Base-by-base conservation (phyloP, 2,888 invertebrate genomes). In the Liposcelis brunnea region DNA sequence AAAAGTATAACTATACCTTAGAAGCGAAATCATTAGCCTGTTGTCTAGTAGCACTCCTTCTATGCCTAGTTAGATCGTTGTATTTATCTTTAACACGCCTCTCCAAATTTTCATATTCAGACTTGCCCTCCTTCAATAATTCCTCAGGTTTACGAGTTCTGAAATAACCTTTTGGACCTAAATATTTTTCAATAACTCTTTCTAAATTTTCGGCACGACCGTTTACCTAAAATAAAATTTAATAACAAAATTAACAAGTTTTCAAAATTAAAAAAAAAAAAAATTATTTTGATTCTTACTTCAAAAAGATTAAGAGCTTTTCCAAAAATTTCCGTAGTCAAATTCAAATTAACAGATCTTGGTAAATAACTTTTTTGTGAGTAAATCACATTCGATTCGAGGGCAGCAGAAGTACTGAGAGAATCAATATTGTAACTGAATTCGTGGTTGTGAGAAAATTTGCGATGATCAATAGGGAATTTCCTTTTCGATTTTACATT, bases 281-380 rank as follows among this genome's bases (percentile, higher is more conserved):
- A 21, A 16, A 21, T 18, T 10, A 32, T 32, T 10, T 32, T 10
- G n/a, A 10, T 32, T 32, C 55, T 61, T 48, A 81, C 68, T 62
- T 87, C 84, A 31, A 89, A 62, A 40, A 85, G 64, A 56, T 87
- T 85, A 57, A 83, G 70, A 42, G 71, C 73, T 47, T 79, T 79
- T 19, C 87, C 87, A 54, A 86, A 87, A 1, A 86, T 52, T 58
- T 83, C 78, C 1, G 77, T 69, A 1, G 84, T 85, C 1, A 87
- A 56, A 62, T 87, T 87, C 6, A 84, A 53, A 45, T 68, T 72
- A 1, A 69, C 69, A 0, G 80, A 79, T 11, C 86, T 69, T 0
- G 87, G 86, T 2, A 87, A 56, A 63, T 76, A 89, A 0, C 83
- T 83, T 56, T 80, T 76, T 56, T 86, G 85, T 0, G 86, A 86